Evolutionary conservation across 2,888 invertebrate genomes (phyloP).

Genomic region (Athalia circularis): DNA sequence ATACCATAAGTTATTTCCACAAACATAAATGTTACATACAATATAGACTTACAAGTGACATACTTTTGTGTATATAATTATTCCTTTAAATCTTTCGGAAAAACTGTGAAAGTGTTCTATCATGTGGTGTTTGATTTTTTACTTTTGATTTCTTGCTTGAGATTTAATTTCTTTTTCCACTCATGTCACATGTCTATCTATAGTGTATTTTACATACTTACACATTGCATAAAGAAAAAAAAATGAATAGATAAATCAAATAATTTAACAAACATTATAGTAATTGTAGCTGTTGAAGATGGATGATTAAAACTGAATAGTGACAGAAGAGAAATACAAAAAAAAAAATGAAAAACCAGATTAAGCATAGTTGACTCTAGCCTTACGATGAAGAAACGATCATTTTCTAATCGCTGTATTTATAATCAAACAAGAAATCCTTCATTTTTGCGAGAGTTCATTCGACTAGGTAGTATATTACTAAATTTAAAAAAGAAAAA

Average conservation of each 20-base stretch:
- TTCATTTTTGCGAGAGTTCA: conserved; percentile 53
- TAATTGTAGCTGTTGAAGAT: conserved; percentile 45
- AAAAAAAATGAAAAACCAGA: conserved; percentile 49
- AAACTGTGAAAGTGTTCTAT: too few species aligned
- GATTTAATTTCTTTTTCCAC: neutral
- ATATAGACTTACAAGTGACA: conserved; percentile 27
- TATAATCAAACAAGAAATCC: conserved; percentile 53
- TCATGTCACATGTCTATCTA: conserved; percentile 20
- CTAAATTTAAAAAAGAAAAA: conserved; percentile 39
- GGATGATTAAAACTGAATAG: conserved; percentile 35
- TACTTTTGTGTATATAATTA: conserved; percentile 1
- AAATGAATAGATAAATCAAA: conserved; percentile 13
- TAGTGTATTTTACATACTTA: conserved; percentile 13
- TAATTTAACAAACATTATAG: conserved; percentile 46
- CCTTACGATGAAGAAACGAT: conserved; percentile 59
- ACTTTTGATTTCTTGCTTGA: neutral
- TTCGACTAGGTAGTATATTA: conserved; percentile 29
- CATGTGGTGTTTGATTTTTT: neutral
- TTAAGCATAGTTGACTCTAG: conserved; percentile 55
- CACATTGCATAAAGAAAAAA: conserved; percentile 34
- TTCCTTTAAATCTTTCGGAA: neutral
- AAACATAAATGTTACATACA: conserved; percentile 21
- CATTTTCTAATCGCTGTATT: conserved; percentile 61
- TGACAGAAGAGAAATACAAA: conserved; percentile 30
- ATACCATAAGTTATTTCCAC: conserved; percentile 28